Evolutionary conservation across 2,797 vertebrate genomes (phyloP).

Genomic region (Steatocranus sp.): DNA sequence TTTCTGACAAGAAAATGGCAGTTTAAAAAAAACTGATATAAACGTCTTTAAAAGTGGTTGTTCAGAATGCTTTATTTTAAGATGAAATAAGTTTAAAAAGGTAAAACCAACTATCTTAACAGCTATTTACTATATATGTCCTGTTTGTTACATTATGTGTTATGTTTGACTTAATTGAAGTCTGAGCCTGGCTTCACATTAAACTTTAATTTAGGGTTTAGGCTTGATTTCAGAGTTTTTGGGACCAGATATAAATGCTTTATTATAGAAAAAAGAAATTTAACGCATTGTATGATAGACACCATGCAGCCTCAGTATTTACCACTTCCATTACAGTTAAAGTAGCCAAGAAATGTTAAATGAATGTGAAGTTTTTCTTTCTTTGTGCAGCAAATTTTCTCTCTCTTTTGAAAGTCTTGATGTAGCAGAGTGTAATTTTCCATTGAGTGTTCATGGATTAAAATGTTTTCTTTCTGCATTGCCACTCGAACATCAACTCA

Average conservation of each 20-base stretch:
- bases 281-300: neutral
- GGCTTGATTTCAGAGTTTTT: neutral
- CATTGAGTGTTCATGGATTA: conserved; percentile 18
- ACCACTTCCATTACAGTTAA: neutral
- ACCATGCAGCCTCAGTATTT: neutral
- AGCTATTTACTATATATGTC: neutral
- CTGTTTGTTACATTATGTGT: neutral
- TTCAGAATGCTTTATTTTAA: neutral
- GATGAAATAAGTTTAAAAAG: neutral
- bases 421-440: conserved; percentile 6
- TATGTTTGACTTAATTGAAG: neutral
- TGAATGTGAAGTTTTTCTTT: neutral
- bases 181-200: fast-evolving
- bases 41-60: neutral
- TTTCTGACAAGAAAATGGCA: neutral
- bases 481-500: conserved; percentile 23
- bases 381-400: neutral
- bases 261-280: neutral
- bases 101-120: neutral
- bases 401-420: neutral
- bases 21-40: neutral
- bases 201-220: neutral
- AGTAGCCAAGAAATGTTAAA: neutral
- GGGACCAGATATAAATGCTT: neutral
- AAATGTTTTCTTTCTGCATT: conserved; percentile 3